Percentiles rank a stretch among this genome's conserved stretches.
Evolutionary conservation across 2,113 vertebrate species (phyloP).

Genomic region (Micronycteris hirsuta): DNA sequence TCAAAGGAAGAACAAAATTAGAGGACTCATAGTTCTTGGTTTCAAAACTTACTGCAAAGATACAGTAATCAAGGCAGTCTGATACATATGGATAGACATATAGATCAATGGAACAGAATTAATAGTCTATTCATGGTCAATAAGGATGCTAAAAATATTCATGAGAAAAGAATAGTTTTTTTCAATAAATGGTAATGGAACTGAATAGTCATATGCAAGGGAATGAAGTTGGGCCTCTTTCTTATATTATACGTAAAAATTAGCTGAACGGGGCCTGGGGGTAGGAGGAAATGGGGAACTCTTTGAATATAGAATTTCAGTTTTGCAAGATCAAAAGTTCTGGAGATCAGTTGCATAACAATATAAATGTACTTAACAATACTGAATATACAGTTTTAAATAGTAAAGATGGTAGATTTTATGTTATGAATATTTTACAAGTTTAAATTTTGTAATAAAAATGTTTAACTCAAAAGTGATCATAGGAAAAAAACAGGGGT

Average conservation of each 20-base stretch:
- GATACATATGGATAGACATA: neutral
- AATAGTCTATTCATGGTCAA: neutral
- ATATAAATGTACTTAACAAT: neutral
- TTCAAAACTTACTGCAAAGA: slow-evolving; percentile 7
- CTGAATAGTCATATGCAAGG: neutral
- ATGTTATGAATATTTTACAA: neutral
- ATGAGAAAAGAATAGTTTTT: neutral
- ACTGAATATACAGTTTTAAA: neutral
- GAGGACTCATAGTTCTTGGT: neutral
- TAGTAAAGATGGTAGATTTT: neutral
- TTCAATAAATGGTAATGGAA: neutral
- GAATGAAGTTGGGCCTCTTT: neutral
- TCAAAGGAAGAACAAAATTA: neutral
- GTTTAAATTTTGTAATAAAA: neutral
- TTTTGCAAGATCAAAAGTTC: slow-evolving; percentile 11
- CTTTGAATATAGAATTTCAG: neutral
- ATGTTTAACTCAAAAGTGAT: neutral
- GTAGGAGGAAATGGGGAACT: neutral
- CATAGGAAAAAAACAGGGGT: neutral
- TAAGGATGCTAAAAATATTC: neutral
- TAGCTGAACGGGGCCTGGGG: neutral
- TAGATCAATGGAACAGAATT: neutral
- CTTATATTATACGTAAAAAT: neutral
- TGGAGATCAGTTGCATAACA: neutral
- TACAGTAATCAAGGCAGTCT: neutral